Percentiles rank a stretch among this genome's conserved stretches.
Evolutionary conservation across 1,140 invertebrate species (phyloP).

Genomic region (Eriocheir sinensis): DNA sequence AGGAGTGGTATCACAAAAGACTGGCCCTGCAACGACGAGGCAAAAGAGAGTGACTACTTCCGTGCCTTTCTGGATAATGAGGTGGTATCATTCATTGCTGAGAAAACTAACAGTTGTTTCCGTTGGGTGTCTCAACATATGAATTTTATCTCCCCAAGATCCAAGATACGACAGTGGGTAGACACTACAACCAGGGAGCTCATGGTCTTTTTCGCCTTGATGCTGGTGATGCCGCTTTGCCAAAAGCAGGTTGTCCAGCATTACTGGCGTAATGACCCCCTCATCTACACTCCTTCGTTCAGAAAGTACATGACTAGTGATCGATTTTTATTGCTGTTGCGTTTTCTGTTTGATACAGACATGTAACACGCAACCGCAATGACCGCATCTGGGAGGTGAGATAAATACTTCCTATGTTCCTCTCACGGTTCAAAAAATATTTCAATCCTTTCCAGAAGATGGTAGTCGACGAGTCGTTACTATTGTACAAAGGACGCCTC

Average conservation of each 20-base stretch:
- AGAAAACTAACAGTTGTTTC: not conserved
- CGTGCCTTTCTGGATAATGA: constrained; percentile 9
- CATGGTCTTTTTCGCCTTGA: not conserved
- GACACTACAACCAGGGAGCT: not conserved
- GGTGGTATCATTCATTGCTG: not conserved
- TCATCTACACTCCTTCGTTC: too few species aligned
- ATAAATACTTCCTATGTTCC: too few species aligned
- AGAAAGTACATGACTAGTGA: too few species aligned
- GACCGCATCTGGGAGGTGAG: too few species aligned
- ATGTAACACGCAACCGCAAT: too few species aligned
- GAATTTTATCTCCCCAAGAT: not conserved
- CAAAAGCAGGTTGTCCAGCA: not conserved
- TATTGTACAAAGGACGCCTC: too few species aligned
- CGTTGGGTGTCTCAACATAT: not conserved
- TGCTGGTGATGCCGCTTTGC: constrained; percentile 26
- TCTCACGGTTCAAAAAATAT: too few species aligned
- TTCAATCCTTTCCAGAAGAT: too few species aligned
- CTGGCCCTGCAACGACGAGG: constrained; percentile 21
- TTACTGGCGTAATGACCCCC: constrained; percentile 15
- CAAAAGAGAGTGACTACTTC: constrained; percentile 17
- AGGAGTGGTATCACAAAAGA: too few species aligned
- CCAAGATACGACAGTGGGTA: not conserved
- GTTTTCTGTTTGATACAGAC: not conserved
- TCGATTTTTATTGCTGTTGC: constrained; percentile 12
- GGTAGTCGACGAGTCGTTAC: too few species aligned